Percentiles rank a stretch among this genome's conserved stretches.
Evolutionary conservation across 2,888 invertebrate species (phyloP).

Genomic region (Beris chalybata): DNA sequence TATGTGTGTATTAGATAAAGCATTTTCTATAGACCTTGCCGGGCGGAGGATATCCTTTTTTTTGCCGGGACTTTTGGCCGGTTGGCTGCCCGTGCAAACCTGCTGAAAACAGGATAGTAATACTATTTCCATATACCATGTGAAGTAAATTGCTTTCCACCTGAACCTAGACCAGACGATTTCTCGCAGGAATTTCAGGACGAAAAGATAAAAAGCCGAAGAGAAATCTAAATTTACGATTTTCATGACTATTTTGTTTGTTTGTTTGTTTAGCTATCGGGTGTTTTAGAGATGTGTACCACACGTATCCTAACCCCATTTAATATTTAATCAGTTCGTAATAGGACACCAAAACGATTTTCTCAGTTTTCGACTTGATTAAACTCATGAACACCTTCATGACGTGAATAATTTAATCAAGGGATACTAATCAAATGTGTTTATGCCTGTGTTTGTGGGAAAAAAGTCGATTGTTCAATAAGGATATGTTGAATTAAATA

Average conservation of each 20-base stretch:
- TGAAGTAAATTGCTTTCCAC: constrained; percentile 14
- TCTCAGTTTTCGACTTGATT: constrained; percentile 24
- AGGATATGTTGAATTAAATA: no score
- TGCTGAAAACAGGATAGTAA: background rate
- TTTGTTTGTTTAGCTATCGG: constrained; percentile 11
- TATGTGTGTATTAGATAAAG: constrained; percentile 22
- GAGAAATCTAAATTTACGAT: constrained; percentile 16
- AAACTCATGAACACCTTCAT: constrained; percentile 28
- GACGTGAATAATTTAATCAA: constrained; percentile 28
- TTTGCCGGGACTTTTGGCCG: constrained; percentile 9
- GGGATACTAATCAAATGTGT: constrained; percentile 22
- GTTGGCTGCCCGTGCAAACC: background rate
- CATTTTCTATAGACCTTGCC: constrained; percentile 23
- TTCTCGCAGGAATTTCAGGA: background rate
- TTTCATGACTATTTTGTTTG: constrained; percentile 24
- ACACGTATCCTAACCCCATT: constrained; percentile 18
- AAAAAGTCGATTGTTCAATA: no score
- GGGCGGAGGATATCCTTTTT: constrained; percentile 2
- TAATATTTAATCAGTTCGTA: constrained; percentile 30
- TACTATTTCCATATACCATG: background rate
- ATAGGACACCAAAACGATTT: constrained; percentile 28
- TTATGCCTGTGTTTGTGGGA: no score
- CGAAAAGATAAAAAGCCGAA: background rate
- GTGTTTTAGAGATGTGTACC: background rate
- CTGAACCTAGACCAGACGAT: background rate